Percentiles rank a stretch among this genome's conserved stretches.
These are phyloP conservation scores for Baronia brevicornis DNA, from an alignment of 2,888 invertebrate species.

Conservation along the genomic window DNA sequence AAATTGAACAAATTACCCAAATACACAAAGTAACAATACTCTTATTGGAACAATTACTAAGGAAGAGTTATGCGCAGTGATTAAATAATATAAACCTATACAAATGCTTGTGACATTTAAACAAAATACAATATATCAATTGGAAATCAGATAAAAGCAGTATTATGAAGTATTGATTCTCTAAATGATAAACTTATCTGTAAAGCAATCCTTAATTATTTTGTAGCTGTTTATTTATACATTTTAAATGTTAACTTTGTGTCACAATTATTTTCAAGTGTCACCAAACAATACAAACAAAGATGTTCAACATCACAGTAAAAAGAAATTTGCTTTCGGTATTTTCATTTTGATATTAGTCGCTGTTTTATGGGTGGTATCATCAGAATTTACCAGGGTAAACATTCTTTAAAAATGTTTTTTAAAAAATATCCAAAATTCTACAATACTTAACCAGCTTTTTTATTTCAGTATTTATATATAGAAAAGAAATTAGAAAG, in stretches of 20 bases:
- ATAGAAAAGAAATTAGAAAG: slow-evolving; percentile 90
- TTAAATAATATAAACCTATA: too few species aligned
- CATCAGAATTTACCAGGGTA: slow-evolving; percentile 96
- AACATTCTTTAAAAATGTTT: slow-evolving; percentile 15
- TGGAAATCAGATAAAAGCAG: too few species aligned
- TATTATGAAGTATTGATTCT: too few species aligned
- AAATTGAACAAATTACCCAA: too few species aligned
- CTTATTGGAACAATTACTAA: too few species aligned
- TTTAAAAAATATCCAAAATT: slow-evolving; percentile 3
- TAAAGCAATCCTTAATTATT: slow-evolving; percentile 16
- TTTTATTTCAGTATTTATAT: slow-evolving; percentile 83
- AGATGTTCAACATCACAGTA: slow-evolving; percentile 47
- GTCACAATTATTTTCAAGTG: slow-evolving; percentile 68
- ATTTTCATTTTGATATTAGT: slow-evolving; percentile 91
- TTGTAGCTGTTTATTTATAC: too few species aligned
- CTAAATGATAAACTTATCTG: too few species aligned
- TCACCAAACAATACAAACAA: slow-evolving; percentile 51
- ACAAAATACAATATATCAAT: too few species aligned
- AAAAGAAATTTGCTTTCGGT: slow-evolving; percentile 83
- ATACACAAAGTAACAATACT: too few species aligned
- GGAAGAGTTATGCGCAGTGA: too few species aligned
- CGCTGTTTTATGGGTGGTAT: slow-evolving; percentile 96
- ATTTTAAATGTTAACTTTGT: slow-evolving; percentile 65
- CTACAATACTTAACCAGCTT: slow-evolving; percentile 1
- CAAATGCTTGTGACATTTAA: too few species aligned